Percentiles rank a stretch among this genome's conserved stretches.
Conservation (phyloP, 2,888 invertebrate species). For the Scaptomyza flava region DNA sequence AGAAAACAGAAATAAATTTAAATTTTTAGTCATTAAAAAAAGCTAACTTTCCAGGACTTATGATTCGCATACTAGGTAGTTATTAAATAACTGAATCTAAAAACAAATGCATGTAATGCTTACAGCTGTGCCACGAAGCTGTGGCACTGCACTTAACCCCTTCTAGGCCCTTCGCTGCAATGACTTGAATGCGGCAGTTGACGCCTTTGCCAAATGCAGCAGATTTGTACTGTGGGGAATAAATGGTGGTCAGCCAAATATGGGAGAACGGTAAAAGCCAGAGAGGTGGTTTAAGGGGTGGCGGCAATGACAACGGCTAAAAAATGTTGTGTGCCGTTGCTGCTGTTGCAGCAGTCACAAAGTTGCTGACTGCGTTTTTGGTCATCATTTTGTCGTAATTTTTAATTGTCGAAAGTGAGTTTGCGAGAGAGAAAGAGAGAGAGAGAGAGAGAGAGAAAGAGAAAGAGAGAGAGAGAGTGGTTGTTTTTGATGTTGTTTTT, state of each 20-base stretch:
- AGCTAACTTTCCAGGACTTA: too few species aligned
- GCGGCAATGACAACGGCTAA: slow-evolving; percentile 9
- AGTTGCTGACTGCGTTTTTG: slow-evolving; percentile 76
- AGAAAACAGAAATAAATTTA: too few species aligned
- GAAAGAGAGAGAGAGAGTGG: background rate
- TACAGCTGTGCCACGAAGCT: too few species aligned
- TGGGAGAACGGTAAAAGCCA: background rate
- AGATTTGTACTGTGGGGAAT: slow-evolving; percentile 13
- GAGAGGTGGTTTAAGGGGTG: background rate
- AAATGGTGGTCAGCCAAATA: slow-evolving; percentile 9
- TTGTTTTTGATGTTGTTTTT: slow-evolving; percentile 34
- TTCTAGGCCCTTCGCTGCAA: background rate
- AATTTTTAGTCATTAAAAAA: too few species aligned
- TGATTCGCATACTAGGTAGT: too few species aligned
- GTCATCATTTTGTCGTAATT: slow-evolving; percentile 75
- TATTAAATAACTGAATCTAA: too few species aligned
- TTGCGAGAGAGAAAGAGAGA: background rate
- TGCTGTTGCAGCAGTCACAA: slow-evolving; percentile 69
- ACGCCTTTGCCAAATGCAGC: slow-evolving; percentile 20
- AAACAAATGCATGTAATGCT: too few species aligned
- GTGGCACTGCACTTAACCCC: background rate
- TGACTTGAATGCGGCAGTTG: slow-evolving; percentile 23
- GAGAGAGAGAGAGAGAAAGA: background rate
- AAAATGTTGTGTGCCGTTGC: slow-evolving; percentile 33
- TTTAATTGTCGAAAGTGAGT: slow-evolving; percentile 39